phyloP scores from a whole-genome alignment of 1,140 invertebrate genomes.

The Drosophila fuyamai region DNA sequence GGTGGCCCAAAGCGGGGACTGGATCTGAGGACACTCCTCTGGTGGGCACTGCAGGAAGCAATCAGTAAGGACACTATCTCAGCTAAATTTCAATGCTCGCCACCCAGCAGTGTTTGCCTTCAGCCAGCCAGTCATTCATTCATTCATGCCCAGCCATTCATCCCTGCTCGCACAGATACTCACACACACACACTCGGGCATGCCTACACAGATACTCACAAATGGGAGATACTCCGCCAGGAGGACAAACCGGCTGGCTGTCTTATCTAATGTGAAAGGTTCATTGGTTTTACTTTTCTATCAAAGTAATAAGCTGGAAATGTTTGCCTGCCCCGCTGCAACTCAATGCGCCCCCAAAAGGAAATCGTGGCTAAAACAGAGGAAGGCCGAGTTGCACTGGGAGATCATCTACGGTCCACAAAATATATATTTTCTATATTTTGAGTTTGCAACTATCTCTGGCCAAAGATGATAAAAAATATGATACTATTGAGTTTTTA shows the following conservation, averaged over 20 bases:
- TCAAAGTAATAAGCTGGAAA: conserved; percentile 83
- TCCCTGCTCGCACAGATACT: conserved; percentile 47
- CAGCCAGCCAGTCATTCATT: conserved; percentile 58
- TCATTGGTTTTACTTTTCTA: conserved; percentile 84
- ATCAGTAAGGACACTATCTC: conserved; percentile 82
- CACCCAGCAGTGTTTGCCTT: conserved; percentile 50
- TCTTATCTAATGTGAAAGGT: conserved; percentile 83
- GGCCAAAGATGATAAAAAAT: too few relatives aligned
- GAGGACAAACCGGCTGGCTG: conserved; percentile 60
- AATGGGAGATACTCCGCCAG: conserved; percentile 24
- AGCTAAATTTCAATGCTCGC: conserved; percentile 75
- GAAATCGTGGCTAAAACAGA: conserved; percentile 60
- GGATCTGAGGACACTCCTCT: conserved; percentile 10
- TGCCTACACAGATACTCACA: conserved; percentile 20
- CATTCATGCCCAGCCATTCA: conserved; percentile 71
- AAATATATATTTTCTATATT: too few relatives aligned
- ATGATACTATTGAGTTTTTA: too few relatives aligned
- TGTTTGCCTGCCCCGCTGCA: conserved; percentile 53
- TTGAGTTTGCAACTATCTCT: too few relatives aligned
- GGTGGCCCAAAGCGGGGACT: conserved; percentile 18
- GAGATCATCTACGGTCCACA: background rate
- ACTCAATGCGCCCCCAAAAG: conserved; percentile 35
- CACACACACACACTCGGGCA: conserved; percentile 31
- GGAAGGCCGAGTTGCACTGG: conserved; percentile 7
- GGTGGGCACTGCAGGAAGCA: conserved; percentile 71